Base-by-base conservation (phyloP, 2,113 vertebrate species). In the Saguinus midas region DNA sequence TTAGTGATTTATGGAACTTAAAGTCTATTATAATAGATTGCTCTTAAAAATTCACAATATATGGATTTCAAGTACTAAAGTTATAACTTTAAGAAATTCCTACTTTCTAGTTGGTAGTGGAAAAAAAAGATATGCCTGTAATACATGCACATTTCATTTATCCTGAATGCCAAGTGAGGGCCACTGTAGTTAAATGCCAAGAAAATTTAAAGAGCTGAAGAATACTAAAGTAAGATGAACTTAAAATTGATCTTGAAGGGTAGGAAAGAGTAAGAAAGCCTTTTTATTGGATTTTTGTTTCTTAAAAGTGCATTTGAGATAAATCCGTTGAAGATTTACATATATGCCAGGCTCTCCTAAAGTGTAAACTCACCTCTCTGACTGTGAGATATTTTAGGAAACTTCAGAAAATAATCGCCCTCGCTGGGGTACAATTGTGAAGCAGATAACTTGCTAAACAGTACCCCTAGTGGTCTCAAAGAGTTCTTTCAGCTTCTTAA, bases 211-310 rank as follows among this genome's bases (percentile, higher is more conserved):
- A 76, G 18, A 88, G 45, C 55, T 72, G 21, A 14, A 16, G 29
- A 83, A 80, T 57, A 50, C 35, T 66, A 61, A 92, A 85, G 58
- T 52, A 70, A 75, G 35, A 75, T 37, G 21, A 92, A 61, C 29
- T 86, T 27, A 94, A 75, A 95, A 52, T 23, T 85, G 57, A 95
- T 93, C 37, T 76, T 82, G 18, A 82, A 81, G 57, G n/a, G 57
- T 76, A 52, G 25, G 6, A 84, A 78, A 66, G 0, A 58, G 50
- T 70, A 21, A 84, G 75, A 95, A 92, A 92, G 21, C 52, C 58
- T 94, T 92, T 91, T 43, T 37, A 90, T 50, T 72, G n/a, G 14
- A 89, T 45, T 58, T 94, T 76, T 93, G 64, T 90, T 93, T 84
- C 50, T 87, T 93, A 72, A 94, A 45, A 21, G 25, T 58, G 10